These are phyloP conservation scores for Miltochrista miniata DNA, from an alignment of 2,888 invertebrate genomes.

Conservation along the genomic window DNA sequence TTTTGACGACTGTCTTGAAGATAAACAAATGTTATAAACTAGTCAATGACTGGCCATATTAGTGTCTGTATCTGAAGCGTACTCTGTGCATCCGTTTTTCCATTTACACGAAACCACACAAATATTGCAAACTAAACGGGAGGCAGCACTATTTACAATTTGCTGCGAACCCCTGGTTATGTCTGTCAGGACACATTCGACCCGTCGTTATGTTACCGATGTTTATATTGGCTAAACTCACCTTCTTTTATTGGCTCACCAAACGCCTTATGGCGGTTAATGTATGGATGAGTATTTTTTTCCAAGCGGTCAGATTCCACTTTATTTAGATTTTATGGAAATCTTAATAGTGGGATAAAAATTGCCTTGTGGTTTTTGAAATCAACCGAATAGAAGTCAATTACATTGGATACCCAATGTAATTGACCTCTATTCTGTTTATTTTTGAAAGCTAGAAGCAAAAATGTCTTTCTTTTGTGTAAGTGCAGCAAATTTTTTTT, in stretches of 20 bases:
- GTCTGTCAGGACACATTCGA: slow-evolving; percentile 72
- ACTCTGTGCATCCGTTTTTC: slow-evolving; percentile 68
- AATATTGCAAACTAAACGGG: slow-evolving; percentile 82
- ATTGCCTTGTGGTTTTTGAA: too few relatives aligned
- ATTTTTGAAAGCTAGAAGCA: too few relatives aligned
- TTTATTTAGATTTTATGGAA: slow-evolving; percentile 18
- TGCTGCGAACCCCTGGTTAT: slow-evolving; percentile 56
- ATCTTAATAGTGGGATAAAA: neutral
- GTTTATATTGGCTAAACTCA: slow-evolving; percentile 66
- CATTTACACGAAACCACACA: slow-evolving; percentile 79
- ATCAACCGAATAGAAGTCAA: too few relatives aligned
- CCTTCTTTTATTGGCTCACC: slow-evolving; percentile 51
- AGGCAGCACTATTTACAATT: slow-evolving; percentile 78
- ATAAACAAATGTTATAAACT: too few relatives aligned
- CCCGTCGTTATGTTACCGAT: slow-evolving; percentile 68
- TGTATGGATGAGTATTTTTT: slow-evolving; percentile 17
- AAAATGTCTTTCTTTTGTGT: too few relatives aligned
- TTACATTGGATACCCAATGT: too few relatives aligned
- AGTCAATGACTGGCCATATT: too few relatives aligned
- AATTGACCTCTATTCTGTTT: too few relatives aligned
- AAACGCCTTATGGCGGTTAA: slow-evolving; percentile 31
- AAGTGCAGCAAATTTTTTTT: too few relatives aligned
- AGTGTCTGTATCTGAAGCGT: slow-evolving; percentile 6
- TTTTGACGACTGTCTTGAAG: too few relatives aligned
- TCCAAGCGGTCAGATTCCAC: slow-evolving; percentile 2